These are phyloP conservation scores for Euspilapteryx auroguttella DNA, from an alignment of 2,888 invertebrate genomes.

Conservation along the genomic window DNA sequence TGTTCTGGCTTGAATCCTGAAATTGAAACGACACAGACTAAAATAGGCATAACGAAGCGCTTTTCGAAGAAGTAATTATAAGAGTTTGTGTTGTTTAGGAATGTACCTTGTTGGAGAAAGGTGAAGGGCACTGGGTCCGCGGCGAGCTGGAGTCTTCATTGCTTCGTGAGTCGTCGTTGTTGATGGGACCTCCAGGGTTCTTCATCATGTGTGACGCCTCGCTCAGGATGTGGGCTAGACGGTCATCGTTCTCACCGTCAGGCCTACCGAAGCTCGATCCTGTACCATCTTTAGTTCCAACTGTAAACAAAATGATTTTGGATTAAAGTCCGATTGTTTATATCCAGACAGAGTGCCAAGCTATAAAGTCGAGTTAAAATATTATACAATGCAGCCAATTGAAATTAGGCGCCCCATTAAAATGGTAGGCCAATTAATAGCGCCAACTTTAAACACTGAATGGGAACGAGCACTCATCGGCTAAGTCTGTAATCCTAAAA, in stretches of 20 bases:
- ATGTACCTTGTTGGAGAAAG: conserved; percentile 75
- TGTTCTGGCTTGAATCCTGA: conserved; percentile 68
- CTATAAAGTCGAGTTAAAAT: background rate
- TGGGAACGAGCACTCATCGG: conserved; percentile 47
- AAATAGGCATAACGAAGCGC: no score
- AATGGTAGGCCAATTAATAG: conserved; percentile 30
- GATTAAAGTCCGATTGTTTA: no score
- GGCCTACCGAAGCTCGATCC: conserved; percentile 74
- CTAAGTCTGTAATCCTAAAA: conserved; percentile 50
- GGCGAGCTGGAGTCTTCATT: conserved; percentile 81
- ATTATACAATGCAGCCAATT: conserved; percentile 20
- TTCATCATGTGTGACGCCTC: conserved; percentile 93
- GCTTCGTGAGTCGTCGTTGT: conserved; percentile 67
- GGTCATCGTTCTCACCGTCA: conserved; percentile 82
- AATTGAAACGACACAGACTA: no score
- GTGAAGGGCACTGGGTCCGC: conserved; percentile 77
- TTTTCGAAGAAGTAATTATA: no score
- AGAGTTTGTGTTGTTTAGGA: no score
- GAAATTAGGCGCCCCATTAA: conserved; percentile 56
- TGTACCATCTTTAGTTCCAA: conserved; percentile 80
- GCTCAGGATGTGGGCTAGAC: conserved; percentile 89
- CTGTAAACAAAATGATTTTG: conserved; percentile 14
- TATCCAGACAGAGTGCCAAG: background rate
- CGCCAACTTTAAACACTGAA: conserved; percentile 32
- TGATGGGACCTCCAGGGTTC: conserved; percentile 48